A percentile compares a stretch with the other conserved stretches of the same genome.
These are phyloP conservation scores for Trichopria drosophilae DNA, from an alignment of 2,888 invertebrate species.

Conservation along the genomic window DNA sequence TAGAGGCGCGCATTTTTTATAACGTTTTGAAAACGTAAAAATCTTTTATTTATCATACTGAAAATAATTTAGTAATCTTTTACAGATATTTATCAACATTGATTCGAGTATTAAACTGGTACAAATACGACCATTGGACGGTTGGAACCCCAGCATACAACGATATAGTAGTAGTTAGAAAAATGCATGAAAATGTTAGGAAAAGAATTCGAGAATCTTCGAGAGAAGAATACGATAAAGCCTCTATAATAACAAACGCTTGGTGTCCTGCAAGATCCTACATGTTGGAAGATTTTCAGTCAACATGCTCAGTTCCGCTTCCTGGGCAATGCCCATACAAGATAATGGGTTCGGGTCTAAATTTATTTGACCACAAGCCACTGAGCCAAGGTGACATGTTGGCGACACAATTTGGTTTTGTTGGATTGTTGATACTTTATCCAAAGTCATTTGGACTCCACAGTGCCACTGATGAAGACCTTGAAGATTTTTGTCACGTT, in stretches of 20 bases:
- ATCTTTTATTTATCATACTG: neutral
- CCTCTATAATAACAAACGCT: constrained; percentile 35
- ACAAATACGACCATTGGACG: constrained; percentile 60
- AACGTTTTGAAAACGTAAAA: too few species aligned
- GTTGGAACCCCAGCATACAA: constrained; percentile 54
- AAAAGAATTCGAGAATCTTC: constrained; percentile 39
- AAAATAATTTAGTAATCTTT: neutral
- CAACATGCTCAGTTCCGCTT: constrained; percentile 36
- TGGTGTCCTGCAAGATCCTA: constrained; percentile 34
- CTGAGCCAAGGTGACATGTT: constrained; percentile 63
- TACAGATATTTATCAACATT: constrained; percentile 59
- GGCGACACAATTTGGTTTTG: constrained; percentile 61
- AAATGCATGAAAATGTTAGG: constrained; percentile 55
- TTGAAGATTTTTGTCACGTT: constrained; percentile 61
- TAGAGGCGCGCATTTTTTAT: neutral
- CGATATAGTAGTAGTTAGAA: constrained; percentile 58
- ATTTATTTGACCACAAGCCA: constrained; percentile 1
- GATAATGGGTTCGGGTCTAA: neutral
- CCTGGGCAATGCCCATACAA: constrained; percentile 41
- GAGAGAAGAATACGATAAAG: constrained; percentile 35
- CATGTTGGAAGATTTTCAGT: constrained; percentile 37
- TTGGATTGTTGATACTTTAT: constrained; percentile 58
- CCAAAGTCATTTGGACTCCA: constrained; percentile 57
- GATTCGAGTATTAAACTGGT: constrained; percentile 60
- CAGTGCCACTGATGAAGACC: constrained; percentile 54